phyloP scores from a whole-genome alignment of 2,113 vertebrate genomes.

The Electrona antarctica region DNA sequence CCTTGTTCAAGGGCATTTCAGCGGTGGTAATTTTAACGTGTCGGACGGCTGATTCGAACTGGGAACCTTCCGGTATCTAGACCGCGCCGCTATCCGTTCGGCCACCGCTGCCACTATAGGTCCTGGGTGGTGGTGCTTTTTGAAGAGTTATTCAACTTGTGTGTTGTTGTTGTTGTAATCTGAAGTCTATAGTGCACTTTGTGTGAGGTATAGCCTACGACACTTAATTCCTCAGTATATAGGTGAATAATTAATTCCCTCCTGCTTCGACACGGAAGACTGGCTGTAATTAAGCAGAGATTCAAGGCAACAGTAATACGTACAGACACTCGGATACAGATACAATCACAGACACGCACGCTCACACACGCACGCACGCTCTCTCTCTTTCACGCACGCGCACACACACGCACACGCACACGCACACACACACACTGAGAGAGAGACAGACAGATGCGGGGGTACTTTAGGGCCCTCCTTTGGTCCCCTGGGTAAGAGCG shows the following conservation, averaged over 20 bases:
- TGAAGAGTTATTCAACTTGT: neutral
- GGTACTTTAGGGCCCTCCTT: neutral
- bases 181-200: conserved; percentile 38
- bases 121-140: neutral
- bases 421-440: neutral
- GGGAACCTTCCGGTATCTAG: no score
- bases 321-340: conserved; percentile 11
- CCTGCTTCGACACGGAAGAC: conserved; percentile 67
- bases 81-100: no score
- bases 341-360: neutral
- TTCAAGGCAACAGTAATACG: conserved; percentile 57
- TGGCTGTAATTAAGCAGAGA: conserved; percentile 71
- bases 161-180: conserved; percentile 3
- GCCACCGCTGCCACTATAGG: no score
- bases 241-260: conserved; percentile 79
- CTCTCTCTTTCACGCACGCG: neutral
- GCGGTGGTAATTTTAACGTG: no score
- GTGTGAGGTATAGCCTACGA: neutral
- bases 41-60: no score
- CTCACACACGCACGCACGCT: neutral
- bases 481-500: conserved; percentile 12
- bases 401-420: conserved; percentile 5
- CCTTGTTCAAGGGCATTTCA: no score
- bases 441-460: neutral
- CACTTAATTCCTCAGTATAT: conserved; percentile 63